Evolutionary conservation across 2,113 vertebrate species (phyloP), one percentile per base, ranked within the genome.

Genomic region (Stegastes partitus): DNA sequence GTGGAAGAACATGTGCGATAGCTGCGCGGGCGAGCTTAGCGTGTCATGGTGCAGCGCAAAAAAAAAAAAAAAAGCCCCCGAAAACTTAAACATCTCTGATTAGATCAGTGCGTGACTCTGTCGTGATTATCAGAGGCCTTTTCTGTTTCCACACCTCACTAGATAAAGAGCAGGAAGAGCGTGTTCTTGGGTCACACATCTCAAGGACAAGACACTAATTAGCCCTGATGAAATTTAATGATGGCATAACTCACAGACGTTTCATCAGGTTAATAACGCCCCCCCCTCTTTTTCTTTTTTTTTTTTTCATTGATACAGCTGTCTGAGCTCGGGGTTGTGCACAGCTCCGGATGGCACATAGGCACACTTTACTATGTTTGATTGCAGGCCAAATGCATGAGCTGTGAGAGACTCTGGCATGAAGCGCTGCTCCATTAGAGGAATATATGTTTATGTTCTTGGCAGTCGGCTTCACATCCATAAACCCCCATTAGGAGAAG

Each of bases 201-300:
- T 85, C 78, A 86, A 93, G 89, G 84, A 76, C 86, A 56, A 25
- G 37, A 66, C 34, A 10, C 26, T 75, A 82, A 91, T 89, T 84
- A 87, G 67, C 54, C 59, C 25, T 42, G 81, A 77, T 75, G 74
- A 65, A 79, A 83, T 78, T 73, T 77, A 89, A 74, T 69, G 54
- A 81, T 77, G 68, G 51, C 82, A 77, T 79, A 89, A 86, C 74
- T 82, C 79, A 56, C 21, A 71, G 55, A 72, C 31, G 7, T 62
- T 86, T 83, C 72, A 68, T 75, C 62, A 73, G 83, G 89, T 82
- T 82, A 87, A 89, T 65, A 80, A 79, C 77, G 54, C 42, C 51
- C 37, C 56, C 19, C 34, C 59, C n/a, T 19, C 44, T 58, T 47
- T 63, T 25, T 2, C 18, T 8, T 18, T 10, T 18, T 28, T n/a